Base-by-base conservation (phyloP, 2,888 invertebrate species). In the Lampropteryx suffumata region DNA sequence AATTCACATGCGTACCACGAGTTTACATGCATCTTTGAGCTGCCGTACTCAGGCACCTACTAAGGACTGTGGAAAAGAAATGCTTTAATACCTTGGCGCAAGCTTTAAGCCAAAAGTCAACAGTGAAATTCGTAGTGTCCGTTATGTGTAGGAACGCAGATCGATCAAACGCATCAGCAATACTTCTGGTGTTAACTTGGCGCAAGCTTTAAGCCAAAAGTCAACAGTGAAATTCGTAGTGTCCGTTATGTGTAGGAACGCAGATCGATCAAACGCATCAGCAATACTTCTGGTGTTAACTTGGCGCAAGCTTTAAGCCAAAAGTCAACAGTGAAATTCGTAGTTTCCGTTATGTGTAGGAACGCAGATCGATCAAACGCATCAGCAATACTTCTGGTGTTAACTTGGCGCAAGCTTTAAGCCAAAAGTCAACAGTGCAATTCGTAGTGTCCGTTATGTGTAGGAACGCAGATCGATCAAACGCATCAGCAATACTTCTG, bases 1-100 rank as follows among this genome's bases (percentile, higher is more conserved):
- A n/a, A 52, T 48, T 41, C 44, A 28, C 48, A 53, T 53, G 44
- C 53, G 28, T 7, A 1, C 7, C 40, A 35, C 40, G 53, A 32
- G 21, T 14, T 27, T n/a, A 29, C 44, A 29, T 41, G 50, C 50
- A 44, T 44, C 44, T 50, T 49, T 49, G 42, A 42, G 49, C 27
- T 49, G 49, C 49, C 42, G 49, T 48, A 29, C 10, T n/a, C 37
- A 49, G 33, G 32, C 27, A 14, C 48, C 10, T 4, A 45, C 4
- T 8, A 9, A 47, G 34, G 34, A 13, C 8, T 7, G 11, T 21
- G 11, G 29, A 17, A 8, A 9, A n/a, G 7, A 13, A 2, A 13
- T 0, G 17, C 17, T 17, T 17, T n/a, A n/a, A n/a, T n/a, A n/a
- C 17, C 4, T 2, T n/a, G n/a, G 33, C 14, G 17, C 34, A 29